Evolutionary conservation across 2,888 invertebrate species (phyloP).

Genomic region (Pomacea canaliculata): DNA sequence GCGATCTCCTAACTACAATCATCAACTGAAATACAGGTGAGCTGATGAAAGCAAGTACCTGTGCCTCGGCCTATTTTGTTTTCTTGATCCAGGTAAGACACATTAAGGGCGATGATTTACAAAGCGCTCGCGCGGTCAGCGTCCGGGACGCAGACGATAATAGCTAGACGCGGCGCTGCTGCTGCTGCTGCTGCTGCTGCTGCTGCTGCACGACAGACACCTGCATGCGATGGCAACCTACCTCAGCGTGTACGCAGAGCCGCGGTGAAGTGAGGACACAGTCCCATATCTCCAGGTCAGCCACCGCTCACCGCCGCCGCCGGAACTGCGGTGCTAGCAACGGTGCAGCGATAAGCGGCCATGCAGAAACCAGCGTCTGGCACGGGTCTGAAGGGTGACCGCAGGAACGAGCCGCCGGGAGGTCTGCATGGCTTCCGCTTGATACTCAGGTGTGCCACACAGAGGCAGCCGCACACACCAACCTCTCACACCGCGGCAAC

Average conservation of each 20-base stretch:
- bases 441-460: too few relatives aligned
- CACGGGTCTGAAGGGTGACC: background rate
- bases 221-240: background rate
- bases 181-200: too few relatives aligned
- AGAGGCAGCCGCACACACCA: constrained; percentile 10
- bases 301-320: background rate
- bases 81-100: too few relatives aligned
- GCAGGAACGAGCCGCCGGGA: background rate
- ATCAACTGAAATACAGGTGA: too few relatives aligned
- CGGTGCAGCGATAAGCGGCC: background rate
- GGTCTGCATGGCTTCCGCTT: background rate
- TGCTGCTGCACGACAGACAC: too few relatives aligned
- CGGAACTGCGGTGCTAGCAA: constrained; percentile 1
- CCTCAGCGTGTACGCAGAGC: background rate
- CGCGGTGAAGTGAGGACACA: background rate
- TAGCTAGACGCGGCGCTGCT: too few relatives aligned
- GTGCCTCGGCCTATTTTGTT: too few relatives aligned
- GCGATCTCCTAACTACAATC: background rate
- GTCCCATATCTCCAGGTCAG: background rate
- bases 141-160: too few relatives aligned
- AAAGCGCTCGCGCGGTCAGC: too few relatives aligned
- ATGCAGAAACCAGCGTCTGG: background rate
- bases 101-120: too few relatives aligned
- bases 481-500: background rate
- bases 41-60: too few relatives aligned